Conservation (phyloP, 2,797 vertebrate genomes). For the Diglossa cyanea region DNA sequence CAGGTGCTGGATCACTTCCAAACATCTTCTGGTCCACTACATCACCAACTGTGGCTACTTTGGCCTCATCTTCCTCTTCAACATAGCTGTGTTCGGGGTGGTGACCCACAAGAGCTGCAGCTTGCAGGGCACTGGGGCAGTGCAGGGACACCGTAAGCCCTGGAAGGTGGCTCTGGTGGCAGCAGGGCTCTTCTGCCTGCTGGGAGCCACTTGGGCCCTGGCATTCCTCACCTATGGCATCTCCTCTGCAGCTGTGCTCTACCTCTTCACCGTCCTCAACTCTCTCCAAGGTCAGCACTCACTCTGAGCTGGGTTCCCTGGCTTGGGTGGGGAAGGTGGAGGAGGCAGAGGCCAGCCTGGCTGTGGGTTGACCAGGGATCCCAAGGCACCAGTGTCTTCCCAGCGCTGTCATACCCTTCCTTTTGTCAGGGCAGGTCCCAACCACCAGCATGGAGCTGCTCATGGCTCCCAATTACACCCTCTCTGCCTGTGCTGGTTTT, state of each 20-base stretch:
- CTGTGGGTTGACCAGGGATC: not conserved
- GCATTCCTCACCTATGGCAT: conserved; percentile 70
- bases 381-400: not conserved
- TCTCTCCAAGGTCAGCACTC: conserved; percentile 84
- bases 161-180: conserved; percentile 74
- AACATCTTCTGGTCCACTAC: conserved; percentile 72
- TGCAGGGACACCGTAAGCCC: conserved; percentile 54
- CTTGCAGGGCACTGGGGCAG: conserved; percentile 59
- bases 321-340: not conserved
- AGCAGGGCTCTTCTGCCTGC: conserved; percentile 82
- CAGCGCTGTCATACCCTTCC: not conserved
- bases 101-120: conserved; percentile 76
- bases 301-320: not conserved
- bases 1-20: conserved; percentile 72
- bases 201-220: conserved; percentile 83
- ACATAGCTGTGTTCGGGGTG: conserved; percentile 74
- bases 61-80: conserved; percentile 73
- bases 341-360: not conserved
- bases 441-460: not conserved
- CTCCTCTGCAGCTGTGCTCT: conserved; percentile 42
- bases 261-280: conserved; percentile 82
- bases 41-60: conserved; percentile 76
- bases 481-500: not conserved
- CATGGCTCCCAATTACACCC: not conserved
- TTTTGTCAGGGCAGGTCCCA: not conserved